Evolutionary conservation across 2,888 invertebrate genomes (phyloP), one percentile per base, ranked within the genome.

Genomic region (Brenthis ino): DNA sequence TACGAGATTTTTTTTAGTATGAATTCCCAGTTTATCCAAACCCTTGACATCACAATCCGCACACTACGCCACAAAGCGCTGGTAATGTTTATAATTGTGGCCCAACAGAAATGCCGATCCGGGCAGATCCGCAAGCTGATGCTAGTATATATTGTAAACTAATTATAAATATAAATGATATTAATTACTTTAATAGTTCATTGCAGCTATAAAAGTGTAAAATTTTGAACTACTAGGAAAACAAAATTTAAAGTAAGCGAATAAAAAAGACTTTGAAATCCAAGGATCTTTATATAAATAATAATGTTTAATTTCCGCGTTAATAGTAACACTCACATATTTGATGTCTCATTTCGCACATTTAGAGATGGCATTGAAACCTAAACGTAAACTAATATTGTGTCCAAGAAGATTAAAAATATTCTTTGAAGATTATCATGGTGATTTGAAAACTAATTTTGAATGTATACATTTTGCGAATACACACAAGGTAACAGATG

Each of bases 221-320:
- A 16, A 13, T 63, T 63, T 63, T 63, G 20, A 51, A 51, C 28
- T 16, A 16, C 16, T 37, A 6, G 37, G 37, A 16, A 16, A 61
- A 67, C 1, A 33, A 24, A 51, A 33, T n/a, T 43, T 43, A 63
- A 43, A 43, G 11, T 43, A 43, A 43, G n/a, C 37, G n/a, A 24
- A 56, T n/a, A 56, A 67, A 66, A 64, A 66, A 50, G 24, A 48
- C 53, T 57, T 57, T 53, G 60, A 6, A 33, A 64, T 66, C 58
- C 66, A 66, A 69, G 69, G 66, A 69, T 66, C 48, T 57, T 24
- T 53, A 14, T 55, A 66, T 66, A 66, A 68, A 68, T 68, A 71
- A 68, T 54, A 71, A 68, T 54, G 63, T 57, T 58, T 70, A 55
- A 68, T 63, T 65, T 71, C 66, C 65, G 64, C 68, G 63, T 66